These are phyloP conservation scores for Drosophila ezoana DNA, from an alignment of 2,888 invertebrate species.

Conservation along the genomic window DNA sequence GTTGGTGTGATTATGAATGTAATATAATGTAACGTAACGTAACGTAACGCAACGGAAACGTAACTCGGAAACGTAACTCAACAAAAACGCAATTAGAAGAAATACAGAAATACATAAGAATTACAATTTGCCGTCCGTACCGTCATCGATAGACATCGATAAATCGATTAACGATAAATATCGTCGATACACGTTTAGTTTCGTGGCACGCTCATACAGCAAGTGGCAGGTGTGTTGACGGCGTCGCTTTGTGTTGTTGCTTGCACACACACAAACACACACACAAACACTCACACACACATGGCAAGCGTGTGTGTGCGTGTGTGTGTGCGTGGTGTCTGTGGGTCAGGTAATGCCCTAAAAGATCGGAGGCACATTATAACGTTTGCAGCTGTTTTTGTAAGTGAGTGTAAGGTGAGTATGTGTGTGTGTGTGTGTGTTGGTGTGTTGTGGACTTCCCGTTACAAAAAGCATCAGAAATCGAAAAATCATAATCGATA, in stretches of 20 bases:
- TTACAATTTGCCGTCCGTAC: conserved; percentile 73
- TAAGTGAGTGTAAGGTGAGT: conserved; percentile 17
- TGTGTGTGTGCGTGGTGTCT: conserved; percentile 12
- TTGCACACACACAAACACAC: conserved; percentile 7
- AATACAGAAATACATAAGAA: conserved; percentile 69
- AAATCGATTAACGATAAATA: conserved; percentile 16
- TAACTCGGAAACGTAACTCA: conserved; percentile 78
- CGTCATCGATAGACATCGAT: conserved; percentile 70
- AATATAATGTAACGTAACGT: conserved; percentile 72
- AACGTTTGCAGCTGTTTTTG: conserved; percentile 38
- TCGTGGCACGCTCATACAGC: neutral
- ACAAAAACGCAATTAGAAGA: conserved; percentile 79
- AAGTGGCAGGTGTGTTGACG: neutral
- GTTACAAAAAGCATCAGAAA: conserved; percentile 41
- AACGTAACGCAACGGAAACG: conserved; percentile 64
- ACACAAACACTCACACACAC: conserved; percentile 8
- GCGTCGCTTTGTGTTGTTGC: conserved; percentile 9
- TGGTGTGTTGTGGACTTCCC: conserved; percentile 10
- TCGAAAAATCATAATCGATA: conserved; percentile 42
- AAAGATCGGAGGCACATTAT: conserved; percentile 78
- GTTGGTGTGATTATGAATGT: conserved; percentile 53
- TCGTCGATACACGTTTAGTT: neutral
- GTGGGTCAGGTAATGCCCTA: conserved; percentile 74
- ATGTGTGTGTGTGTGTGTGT: conserved; percentile 7
- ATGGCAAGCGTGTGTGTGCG: conserved; percentile 12